Evolutionary conservation across 2,797 vertebrate species (phyloP).

Genomic region (Cirrhinus mrigala): DNA sequence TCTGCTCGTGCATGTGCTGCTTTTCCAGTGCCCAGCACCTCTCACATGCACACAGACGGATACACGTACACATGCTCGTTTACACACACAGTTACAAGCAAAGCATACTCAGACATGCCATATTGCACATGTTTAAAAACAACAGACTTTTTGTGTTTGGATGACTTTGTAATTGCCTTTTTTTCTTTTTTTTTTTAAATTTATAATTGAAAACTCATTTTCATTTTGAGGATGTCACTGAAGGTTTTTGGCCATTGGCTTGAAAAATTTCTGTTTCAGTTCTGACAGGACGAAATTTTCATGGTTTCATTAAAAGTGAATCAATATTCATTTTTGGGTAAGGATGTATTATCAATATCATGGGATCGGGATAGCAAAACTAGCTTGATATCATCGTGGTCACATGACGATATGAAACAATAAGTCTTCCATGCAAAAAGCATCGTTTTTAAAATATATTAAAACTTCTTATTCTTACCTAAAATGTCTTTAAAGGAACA

Average conservation of each 20-base stretch:
- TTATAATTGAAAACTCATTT: not conserved
- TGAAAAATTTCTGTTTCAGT: not conserved
- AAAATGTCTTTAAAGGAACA: too few relatives aligned
- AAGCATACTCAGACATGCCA: slow-evolving; percentile 3
- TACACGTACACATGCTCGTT: slow-evolving; percentile 39
- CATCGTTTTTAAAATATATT: too few relatives aligned
- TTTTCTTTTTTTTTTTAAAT: not conserved
- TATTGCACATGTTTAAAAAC: not conserved
- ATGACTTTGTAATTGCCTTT: not conserved
- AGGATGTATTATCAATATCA: too few relatives aligned
- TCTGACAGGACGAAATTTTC: not conserved
- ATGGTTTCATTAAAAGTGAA: not conserved
- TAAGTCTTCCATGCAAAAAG: too few relatives aligned
- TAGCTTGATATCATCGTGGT: too few relatives aligned
- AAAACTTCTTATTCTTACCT: too few relatives aligned
- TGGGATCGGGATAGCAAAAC: too few relatives aligned
- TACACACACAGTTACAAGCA: slow-evolving; percentile 30
- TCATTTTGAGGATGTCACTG: not conserved
- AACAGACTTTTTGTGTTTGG: not conserved
- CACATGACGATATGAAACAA: too few relatives aligned
- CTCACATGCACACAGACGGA: slow-evolving; percentile 28
- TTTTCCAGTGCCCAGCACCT: slow-evolving; percentile 58
- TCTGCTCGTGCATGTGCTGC: slow-evolving; percentile 68
- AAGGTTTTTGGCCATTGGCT: not conserved
- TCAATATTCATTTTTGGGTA: too few relatives aligned